A percentile compares a stretch with the other conserved stretches of the same genome.
These are phyloP conservation scores for Leptogaster cylindrica DNA, from an alignment of 2,888 invertebrate species.

Conservation along the genomic window DNA sequence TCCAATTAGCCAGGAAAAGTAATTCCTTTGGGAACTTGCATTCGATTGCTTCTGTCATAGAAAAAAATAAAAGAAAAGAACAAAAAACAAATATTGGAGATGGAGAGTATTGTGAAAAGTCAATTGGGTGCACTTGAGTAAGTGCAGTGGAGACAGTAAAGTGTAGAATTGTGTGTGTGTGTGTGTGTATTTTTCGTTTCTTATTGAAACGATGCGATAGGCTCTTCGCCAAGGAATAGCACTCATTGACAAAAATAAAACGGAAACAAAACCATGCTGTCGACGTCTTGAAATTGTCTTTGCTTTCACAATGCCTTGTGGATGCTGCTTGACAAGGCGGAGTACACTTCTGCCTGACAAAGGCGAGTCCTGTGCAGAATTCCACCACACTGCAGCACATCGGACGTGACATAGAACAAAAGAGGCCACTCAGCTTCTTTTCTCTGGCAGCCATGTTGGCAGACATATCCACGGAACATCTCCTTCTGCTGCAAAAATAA, in stretches of 20 bases:
- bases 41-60: no score
- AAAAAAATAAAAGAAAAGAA: no score
- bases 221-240: no score
- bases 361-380: neutral
- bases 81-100: no score
- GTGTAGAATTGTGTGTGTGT: no score
- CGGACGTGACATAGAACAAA: slow-evolving; percentile 52
- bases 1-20: slow-evolving; percentile 8
- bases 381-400: slow-evolving; percentile 47
- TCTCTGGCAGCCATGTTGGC: slow-evolving; percentile 51
- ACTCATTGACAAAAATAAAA: slow-evolving; percentile 6
- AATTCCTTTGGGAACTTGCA: neutral
- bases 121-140: no score
- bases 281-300: slow-evolving; percentile 32
- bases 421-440: slow-evolving; percentile 50
- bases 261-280: slow-evolving; percentile 10
- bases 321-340: slow-evolving; percentile 35
- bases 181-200: no score
- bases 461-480: slow-evolving; percentile 44
- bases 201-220: no score
- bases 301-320: slow-evolving; percentile 43
- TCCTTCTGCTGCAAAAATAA: slow-evolving; percentile 10
- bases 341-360: slow-evolving; percentile 6
- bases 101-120: no score
- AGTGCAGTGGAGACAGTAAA: no score